phyloP scores from a whole-genome alignment of 1,140 invertebrate species.

The Drosophila micromelanica region DNA sequence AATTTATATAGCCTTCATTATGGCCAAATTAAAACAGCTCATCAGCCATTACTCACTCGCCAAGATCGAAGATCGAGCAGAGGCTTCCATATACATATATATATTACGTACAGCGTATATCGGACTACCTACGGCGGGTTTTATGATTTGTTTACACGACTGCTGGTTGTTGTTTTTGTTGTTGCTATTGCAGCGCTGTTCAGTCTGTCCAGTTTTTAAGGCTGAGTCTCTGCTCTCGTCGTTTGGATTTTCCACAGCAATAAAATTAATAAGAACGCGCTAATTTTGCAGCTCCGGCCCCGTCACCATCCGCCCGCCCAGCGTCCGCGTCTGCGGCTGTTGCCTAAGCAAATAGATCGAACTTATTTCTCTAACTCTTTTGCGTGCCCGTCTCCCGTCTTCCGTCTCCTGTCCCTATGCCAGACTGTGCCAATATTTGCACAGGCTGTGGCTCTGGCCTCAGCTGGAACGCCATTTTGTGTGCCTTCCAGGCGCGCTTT shows the following conservation, averaged over 20 bases:
- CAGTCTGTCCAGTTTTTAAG: conserved; percentile 20
- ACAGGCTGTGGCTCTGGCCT: conserved; percentile 41
- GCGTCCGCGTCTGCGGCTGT: conserved; percentile 9
- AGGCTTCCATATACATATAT: neutral
- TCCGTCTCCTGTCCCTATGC: conserved; percentile 20
- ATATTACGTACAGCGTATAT: conserved; percentile 3
- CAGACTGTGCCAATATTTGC: conserved; percentile 76
- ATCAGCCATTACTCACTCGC: conserved; percentile 38
- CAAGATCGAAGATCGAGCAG: neutral
- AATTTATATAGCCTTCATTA: conserved; percentile 54
- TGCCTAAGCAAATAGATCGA: conserved; percentile 66
- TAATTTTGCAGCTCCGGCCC: conserved; percentile 69
- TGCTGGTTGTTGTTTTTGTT: conserved; percentile 31
- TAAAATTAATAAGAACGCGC: conserved; percentile 84
- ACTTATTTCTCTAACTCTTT: conserved; percentile 58
- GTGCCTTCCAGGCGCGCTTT: conserved; percentile 10
- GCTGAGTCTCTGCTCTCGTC: conserved; percentile 58
- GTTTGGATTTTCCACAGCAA: conserved; percentile 77
- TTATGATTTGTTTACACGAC: conserved; percentile 79
- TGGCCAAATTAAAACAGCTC: conserved; percentile 50
- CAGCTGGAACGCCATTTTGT: conserved; percentile 63
- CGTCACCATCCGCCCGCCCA: conserved; percentile 2
- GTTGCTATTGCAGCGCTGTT: conserved; percentile 21
- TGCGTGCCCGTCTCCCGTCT: neutral
- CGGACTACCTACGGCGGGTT: conserved; percentile 66